These are phyloP conservation scores for Burhinus oedicnemus DNA, from an alignment of 2,113 vertebrate species.

Conservation along the genomic window DNA sequence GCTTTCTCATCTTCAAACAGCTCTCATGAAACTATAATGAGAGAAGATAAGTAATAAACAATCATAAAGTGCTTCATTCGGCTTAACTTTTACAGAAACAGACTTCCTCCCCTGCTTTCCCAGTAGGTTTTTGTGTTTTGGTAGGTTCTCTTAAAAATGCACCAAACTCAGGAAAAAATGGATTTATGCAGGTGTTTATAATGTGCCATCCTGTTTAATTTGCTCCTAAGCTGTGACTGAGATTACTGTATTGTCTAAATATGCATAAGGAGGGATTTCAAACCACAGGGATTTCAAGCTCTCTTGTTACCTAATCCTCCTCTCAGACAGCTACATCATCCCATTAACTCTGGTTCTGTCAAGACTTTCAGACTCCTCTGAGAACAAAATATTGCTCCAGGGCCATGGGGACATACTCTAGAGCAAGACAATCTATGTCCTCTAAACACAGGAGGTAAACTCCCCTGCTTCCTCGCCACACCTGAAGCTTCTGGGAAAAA, in stretches of 20 bases:
- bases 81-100: neutral
- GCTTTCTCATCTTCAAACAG: neutral
- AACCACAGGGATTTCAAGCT: neutral
- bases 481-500: neutral
- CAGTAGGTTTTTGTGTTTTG: neutral
- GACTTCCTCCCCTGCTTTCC: neutral
- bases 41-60: neutral
- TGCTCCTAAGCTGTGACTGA: neutral
- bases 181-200: neutral
- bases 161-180: neutral
- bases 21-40: neutral
- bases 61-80: neutral
- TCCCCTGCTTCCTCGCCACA: neutral
- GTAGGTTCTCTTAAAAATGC: neutral
- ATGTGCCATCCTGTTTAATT: neutral
- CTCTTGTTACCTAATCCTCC: conserved; percentile 1
- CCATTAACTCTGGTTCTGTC: neutral
- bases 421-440: neutral
- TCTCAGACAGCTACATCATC: neutral
- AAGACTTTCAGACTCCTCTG: neutral
- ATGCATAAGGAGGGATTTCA: neutral
- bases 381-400: neutral
- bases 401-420: neutral
- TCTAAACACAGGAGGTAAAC: neutral
- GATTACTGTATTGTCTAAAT: conserved; percentile 14